These are phyloP conservation scores for Tetropium fuscum DNA, from an alignment of 2,888 invertebrate species.

Conservation along the genomic window DNA sequence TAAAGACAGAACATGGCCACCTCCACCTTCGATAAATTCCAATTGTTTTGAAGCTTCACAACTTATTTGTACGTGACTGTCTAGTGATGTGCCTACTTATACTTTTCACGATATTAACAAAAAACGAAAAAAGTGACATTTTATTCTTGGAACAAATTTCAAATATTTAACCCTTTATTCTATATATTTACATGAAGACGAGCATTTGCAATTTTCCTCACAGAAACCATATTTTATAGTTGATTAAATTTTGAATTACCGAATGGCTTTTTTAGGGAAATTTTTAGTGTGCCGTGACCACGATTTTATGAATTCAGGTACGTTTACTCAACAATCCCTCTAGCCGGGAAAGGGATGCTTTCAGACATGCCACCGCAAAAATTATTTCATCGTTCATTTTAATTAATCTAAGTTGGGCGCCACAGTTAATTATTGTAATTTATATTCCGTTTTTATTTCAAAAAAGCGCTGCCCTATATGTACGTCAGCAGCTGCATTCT, in stretches of 20 bases:
- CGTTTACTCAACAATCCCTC: neutral
- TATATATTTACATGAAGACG: too few species aligned
- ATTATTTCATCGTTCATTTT: constrained; percentile 20
- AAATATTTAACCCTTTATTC: too few species aligned
- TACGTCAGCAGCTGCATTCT: neutral
- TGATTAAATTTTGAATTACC: neutral
- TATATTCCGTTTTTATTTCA: constrained; percentile 16
- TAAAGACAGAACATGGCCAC: too few species aligned
- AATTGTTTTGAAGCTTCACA: too few species aligned
- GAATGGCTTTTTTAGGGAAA: neutral
- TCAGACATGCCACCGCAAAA: neutral
- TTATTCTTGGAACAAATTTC: too few species aligned
- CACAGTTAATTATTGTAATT: constrained; percentile 19
- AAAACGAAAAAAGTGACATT: too few species aligned
- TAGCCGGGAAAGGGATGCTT: neutral
- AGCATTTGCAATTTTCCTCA: neutral
- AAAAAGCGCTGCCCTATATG: neutral
- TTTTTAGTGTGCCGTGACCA: neutral
- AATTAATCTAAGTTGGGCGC: constrained; percentile 14
- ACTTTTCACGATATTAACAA: too few species aligned
- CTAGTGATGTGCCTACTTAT: too few species aligned
- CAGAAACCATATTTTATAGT: neutral
- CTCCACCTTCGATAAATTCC: too few species aligned
- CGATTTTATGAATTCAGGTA: neutral
- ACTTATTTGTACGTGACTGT: too few species aligned